A percentile compares a stretch with the other conserved stretches of the same genome.
phyloP scores from a whole-genome alignment of 2,888 invertebrate species.

The Trilocha varians region DNA sequence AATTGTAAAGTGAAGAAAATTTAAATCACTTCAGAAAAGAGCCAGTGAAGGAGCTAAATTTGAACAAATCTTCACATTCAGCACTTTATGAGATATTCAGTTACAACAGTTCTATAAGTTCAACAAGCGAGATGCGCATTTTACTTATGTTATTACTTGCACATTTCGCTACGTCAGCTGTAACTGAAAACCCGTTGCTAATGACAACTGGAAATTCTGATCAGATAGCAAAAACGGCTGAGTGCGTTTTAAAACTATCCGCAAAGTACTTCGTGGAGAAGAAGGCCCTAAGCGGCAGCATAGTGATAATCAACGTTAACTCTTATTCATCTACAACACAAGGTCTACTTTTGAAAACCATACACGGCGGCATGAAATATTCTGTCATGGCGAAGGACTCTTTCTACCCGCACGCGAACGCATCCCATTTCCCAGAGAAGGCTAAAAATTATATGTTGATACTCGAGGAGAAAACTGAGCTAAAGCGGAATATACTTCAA shows the following conservation, averaged over 20 bases:
- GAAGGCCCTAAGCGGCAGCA: slow-evolving; percentile 64
- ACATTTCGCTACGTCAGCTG: slow-evolving; percentile 26
- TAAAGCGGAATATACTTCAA: slow-evolving; percentile 57
- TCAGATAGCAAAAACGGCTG: slow-evolving; percentile 54
- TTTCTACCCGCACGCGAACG: slow-evolving; percentile 60
- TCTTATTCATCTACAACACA: slow-evolving; percentile 54
- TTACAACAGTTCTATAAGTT: not conserved
- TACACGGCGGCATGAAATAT: slow-evolving; percentile 59
- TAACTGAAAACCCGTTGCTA: slow-evolving; percentile 44
- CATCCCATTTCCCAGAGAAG: slow-evolving; percentile 68
- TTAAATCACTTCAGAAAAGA: not conserved
- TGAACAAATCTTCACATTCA: not conserved
- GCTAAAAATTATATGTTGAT: slow-evolving; percentile 71
- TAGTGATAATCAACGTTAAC: slow-evolving; percentile 65
- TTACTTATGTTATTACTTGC: slow-evolving; percentile 23
- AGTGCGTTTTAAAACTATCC: slow-evolving; percentile 67
- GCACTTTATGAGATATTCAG: not conserved
- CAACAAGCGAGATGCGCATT: slow-evolving; percentile 23
- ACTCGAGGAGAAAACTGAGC: slow-evolving; percentile 60
- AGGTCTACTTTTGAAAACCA: slow-evolving; percentile 51
- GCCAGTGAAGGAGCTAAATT: not conserved
- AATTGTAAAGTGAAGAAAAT: not conserved
- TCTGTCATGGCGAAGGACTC: slow-evolving; percentile 70
- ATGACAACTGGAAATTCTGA: slow-evolving; percentile 46
- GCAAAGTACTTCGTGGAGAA: slow-evolving; percentile 69